Conservation (phyloP, 2,113 vertebrate species). For the Cinclus mexicanus region DNA sequence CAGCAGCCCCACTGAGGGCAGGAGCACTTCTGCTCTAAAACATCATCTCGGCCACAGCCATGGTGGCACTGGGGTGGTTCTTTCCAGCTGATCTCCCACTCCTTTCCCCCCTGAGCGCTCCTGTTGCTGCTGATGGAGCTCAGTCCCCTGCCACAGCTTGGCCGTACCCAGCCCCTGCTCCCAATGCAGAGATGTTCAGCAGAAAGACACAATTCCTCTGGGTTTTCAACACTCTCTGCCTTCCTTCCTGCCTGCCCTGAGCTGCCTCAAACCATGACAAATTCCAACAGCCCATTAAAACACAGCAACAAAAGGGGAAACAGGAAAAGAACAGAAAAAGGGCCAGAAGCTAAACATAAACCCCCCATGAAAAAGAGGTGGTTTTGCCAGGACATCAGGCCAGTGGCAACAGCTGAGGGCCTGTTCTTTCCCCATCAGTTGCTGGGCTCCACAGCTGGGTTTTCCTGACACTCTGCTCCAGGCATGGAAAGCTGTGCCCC, state of each 20-base stretch:
- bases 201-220: neutral
- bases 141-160: accelerated
- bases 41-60: neutral
- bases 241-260: neutral
- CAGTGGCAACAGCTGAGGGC: neutral
- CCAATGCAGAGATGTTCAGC: neutral
- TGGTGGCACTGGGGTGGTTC: neutral
- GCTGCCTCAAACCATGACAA: neutral
- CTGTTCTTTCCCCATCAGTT: neutral
- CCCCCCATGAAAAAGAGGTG: neutral
- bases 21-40: neutral
- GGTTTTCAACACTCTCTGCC: neutral
- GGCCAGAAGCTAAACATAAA: slow-evolving; percentile 26
- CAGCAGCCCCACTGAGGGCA: neutral
- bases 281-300: slow-evolving; percentile 3
- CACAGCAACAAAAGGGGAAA: neutral
- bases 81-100: neutral
- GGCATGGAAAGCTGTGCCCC: neutral
- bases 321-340: neutral
- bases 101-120: neutral
- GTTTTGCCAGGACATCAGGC: slow-evolving; percentile 9
- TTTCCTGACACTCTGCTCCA: neutral
- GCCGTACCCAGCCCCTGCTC: neutral
- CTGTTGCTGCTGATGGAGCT: neutral
- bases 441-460: neutral